These are phyloP conservation scores for Mus caroli DNA, from an alignment of 2,797 vertebrate genomes.

Conservation along the genomic window DNA sequence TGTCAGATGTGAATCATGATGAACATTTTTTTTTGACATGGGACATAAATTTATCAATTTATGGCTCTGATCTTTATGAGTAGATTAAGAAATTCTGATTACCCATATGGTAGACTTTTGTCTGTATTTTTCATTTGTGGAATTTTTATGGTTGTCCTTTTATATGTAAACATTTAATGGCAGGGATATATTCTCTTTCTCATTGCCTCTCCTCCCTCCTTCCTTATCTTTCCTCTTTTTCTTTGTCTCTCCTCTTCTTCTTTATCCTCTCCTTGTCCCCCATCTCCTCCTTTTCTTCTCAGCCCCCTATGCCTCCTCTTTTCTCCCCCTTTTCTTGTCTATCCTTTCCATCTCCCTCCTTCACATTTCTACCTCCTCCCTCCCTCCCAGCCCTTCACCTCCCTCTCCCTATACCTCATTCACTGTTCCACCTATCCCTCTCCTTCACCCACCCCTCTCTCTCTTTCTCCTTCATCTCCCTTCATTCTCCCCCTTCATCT, in stretches of 20 bases:
- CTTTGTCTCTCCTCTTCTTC: no score
- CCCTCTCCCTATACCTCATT: background rate
- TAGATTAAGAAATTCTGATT: slow-evolving; percentile 44
- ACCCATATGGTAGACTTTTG: background rate
- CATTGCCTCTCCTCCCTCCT: background rate
- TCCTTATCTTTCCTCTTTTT: no score
- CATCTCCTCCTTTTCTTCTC: background rate
- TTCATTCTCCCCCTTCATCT: accelerated
- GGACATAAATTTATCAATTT: background rate
- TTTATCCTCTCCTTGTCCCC: background rate
- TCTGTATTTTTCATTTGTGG: slow-evolving; percentile 24
- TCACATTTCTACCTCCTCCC: no score
- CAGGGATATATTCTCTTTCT: background rate
- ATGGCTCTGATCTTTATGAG: background rate
- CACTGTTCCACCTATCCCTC: no score
- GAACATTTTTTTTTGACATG: background rate
- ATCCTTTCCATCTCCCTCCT: background rate
- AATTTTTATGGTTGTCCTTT: slow-evolving; percentile 28
- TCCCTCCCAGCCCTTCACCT: background rate
- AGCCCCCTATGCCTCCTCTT: background rate
- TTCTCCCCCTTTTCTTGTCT: no score
- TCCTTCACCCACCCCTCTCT: background rate
- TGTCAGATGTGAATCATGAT: background rate
- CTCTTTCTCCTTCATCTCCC: background rate
- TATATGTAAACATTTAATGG: slow-evolving; percentile 1